Base-by-base conservation (phyloP, 2,113 vertebrate species). In the Caracal caracal region DNA sequence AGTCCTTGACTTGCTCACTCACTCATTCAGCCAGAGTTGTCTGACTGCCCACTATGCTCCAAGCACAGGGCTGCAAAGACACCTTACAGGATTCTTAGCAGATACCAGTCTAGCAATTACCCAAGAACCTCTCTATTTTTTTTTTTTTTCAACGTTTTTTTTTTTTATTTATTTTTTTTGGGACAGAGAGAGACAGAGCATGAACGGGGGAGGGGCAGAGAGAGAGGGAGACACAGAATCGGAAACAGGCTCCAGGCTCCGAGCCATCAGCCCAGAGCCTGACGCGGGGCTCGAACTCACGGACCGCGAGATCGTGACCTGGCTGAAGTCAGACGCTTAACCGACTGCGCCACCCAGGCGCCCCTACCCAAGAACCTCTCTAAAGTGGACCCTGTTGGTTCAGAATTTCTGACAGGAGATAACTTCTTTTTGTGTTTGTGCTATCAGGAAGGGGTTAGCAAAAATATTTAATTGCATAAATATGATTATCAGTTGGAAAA, bases 401-500 rank as follows among this genome's bases (percentile, higher is more conserved):
- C 47, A 93, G 47, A 94, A 92, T 40, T 33, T 81, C 76, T 90
- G 37, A 68, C n/a, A 88, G n/a, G 8, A 65, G 5, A 78, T 61
- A 75, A 82, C 37, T 90, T 26, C 24, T 56, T 95, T 95, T 87
- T 82, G 59, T 65, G n/a, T 87, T 84, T 95, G 43, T 51, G 16
- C 56, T 83, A 68, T 47, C 66, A 81, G 86, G 86, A 76, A 93
- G 35, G 24, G 51, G 59, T 47, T 90, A 56, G 59, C 26, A 76
- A 93, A 79, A 73, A 35, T 90, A 94, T 73, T 90, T 82, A 81
- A 95, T 86, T 35, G 20, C 30, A 10, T 68, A 85, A 97, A 49
- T 81, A 88, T 17, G 51, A 84, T 2, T 68, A 37, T 47, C 87
- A 93, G 19, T 70, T 89, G 26, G 87, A 94, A 70, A 93, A 96